Conservation (phyloP, 2,113 vertebrate genomes). For the Ibidorhyncha struthersii region DNA sequence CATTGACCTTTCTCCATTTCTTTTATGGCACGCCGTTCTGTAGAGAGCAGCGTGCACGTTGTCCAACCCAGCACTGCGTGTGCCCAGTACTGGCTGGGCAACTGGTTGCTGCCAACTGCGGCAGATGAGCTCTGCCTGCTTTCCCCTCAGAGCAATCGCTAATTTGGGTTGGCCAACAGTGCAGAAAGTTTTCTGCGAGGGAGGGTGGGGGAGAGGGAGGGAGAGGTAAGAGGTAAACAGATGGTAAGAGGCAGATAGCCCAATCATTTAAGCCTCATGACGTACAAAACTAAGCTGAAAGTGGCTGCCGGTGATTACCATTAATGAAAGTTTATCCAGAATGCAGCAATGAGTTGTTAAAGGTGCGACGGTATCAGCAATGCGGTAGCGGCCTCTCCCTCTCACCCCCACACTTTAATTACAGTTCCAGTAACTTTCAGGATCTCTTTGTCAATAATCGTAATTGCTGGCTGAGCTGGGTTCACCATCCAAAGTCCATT, state of each 20-base stretch:
- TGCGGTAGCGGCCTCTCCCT: background rate
- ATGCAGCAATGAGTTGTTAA: background rate
- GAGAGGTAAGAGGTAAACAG: background rate
- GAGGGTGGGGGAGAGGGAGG: background rate
- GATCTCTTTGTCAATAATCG: background rate
- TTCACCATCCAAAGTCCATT: background rate
- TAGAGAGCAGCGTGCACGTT: rapidly evolving
- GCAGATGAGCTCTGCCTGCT: background rate
- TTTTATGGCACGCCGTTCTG: background rate
- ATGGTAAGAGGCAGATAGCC: background rate
- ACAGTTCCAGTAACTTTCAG: background rate
- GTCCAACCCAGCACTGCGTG: background rate
- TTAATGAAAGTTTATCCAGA: background rate
- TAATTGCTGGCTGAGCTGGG: background rate
- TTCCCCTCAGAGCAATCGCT: background rate
- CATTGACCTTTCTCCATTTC: background rate
- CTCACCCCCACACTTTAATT: background rate
- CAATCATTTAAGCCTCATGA: background rate
- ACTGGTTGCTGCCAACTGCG: background rate
- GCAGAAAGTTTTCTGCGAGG: background rate
- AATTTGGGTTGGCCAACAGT: background rate
- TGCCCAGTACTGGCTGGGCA: background rate
- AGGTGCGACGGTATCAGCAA: background rate
- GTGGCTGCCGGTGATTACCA: background rate
- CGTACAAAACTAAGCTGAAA: background rate